Evolutionary conservation across 1,140 invertebrate species (phyloP), one percentile per base, ranked within the genome.

Genomic region (Drosophila baimaii): DNA sequence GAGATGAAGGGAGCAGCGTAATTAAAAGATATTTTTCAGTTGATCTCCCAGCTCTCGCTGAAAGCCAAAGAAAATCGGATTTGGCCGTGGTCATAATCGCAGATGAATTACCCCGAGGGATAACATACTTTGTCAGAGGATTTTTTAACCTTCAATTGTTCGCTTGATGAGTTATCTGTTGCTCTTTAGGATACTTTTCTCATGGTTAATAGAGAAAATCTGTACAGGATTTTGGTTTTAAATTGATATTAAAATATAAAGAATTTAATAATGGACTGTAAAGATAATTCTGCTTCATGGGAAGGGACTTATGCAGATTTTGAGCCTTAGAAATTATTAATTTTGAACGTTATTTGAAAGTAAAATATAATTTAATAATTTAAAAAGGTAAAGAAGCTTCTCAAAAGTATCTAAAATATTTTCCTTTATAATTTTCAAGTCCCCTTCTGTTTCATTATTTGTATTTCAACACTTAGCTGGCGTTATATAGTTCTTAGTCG

Each of bases 21-120:
- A 85, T 85, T 88, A 85, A 88, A 88, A 75, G 75, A 85, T 85
- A 88, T 65, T 85, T 83, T 71, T 58, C 49, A 49, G 46, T 57
- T 55, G 47, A 43, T 52, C 68, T 35, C 56, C 35, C 47, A 27
- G 21, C 25, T 71, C 31, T 56, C 77, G 81, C 41, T 88, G 83
- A 88, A 85, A 85, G 65, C 61, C 79, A 77, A 54, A 64, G 43
- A 62, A 58, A 88, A 85, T 82, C 69, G 56, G 49, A 63, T 68
- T 78, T 62, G 6, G 13, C 21, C 15, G 69, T 49, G 46, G 75
- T 37, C 46, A 35, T 31, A 63, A 58, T 71, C 52, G 27, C 43
- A 43, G n/a, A 39, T 47, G 52, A 72, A 41, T 72, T 58, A 21
- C 13, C 12, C 41, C 46, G 27, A 57, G 51, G 33, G 68, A 66